Percentiles rank a stretch among this genome's conserved stretches.
phyloP scores from a whole-genome alignment of 2,888 invertebrate species.

The Pandemis cinnamomeana region DNA sequence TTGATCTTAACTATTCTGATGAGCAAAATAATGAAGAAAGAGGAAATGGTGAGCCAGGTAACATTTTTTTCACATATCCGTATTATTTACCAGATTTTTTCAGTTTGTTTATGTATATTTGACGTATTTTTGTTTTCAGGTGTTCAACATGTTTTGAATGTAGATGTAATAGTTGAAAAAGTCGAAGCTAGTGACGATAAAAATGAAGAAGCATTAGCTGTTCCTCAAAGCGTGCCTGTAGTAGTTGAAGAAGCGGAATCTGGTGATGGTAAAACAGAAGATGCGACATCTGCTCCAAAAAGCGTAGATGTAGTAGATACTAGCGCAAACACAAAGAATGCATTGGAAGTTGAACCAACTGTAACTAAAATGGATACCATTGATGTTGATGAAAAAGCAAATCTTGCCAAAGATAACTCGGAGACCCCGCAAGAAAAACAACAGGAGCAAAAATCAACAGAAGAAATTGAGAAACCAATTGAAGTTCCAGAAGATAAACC shows the following conservation, averaged over 20 bases:
- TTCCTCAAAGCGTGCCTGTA: constrained; percentile 24
- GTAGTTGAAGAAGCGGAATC: constrained; percentile 40
- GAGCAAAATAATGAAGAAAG: constrained; percentile 52
- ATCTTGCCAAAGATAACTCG: constrained; percentile 30
- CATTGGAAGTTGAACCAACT: constrained; percentile 1
- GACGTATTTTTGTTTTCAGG: not conserved
- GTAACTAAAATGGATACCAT: not conserved
- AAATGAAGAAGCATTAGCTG: not conserved
- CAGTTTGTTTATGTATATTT: not conserved
- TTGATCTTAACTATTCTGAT: constrained; percentile 66
- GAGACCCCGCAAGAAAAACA: constrained; percentile 47
- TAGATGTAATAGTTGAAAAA: constrained; percentile 43
- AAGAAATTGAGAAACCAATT: constrained; percentile 9
- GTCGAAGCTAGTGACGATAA: constrained; percentile 22
- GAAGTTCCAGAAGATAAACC: not conserved
- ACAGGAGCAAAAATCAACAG: not conserved
- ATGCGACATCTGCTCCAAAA: constrained; percentile 4
- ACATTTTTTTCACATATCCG: not conserved
- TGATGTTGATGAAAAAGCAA: not conserved
- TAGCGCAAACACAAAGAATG: not conserved
- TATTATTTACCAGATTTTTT: not conserved
- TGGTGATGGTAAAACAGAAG: constrained; percentile 30
- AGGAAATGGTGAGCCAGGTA: constrained; percentile 48
- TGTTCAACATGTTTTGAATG: constrained; percentile 19
- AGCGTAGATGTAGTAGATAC: constrained; percentile 47